phyloP scores from a whole-genome alignment of 2,797 vertebrate genomes.

The Cirrhinus mrigala region DNA sequence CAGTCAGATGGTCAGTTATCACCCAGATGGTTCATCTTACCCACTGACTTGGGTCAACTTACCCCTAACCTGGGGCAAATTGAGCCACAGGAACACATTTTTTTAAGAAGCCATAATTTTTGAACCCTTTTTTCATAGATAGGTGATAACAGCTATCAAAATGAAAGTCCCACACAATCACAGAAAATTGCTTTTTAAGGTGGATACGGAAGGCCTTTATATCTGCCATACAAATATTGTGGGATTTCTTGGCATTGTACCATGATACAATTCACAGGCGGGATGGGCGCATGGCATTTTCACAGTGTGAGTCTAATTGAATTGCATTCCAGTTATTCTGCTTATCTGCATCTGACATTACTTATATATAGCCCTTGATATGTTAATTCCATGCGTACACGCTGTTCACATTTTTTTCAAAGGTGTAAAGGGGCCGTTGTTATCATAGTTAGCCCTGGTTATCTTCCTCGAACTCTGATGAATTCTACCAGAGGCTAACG shows the following conservation, averaged over 20 bases:
- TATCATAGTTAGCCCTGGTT: conserved; percentile 29
- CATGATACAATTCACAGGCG: background rate
- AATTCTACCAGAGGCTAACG: conserved; percentile 24
- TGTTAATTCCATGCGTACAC: background rate
- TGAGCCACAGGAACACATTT: no score
- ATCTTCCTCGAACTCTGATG: conserved; percentile 32
- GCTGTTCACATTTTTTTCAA: conserved; percentile 5
- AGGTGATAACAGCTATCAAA: no score
- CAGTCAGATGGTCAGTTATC: no score
- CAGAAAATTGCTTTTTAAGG: background rate
- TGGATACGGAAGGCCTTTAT: background rate
- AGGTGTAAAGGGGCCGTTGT: conserved; percentile 8
- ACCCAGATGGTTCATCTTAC: no score
- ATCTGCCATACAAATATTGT: background rate
- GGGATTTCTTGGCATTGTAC: background rate
- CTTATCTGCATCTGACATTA: conserved; percentile 26
- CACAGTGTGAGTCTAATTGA: conserved; percentile 6
- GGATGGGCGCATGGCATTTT: background rate
- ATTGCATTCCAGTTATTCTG: conserved; percentile 25
- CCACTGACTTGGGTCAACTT: no score
- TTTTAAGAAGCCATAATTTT: no score
- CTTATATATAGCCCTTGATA: conserved; percentile 7
- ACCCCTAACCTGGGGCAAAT: no score
- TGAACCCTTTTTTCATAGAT: no score
- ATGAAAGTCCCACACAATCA: background rate